Conservation (phyloP, 1,140 invertebrate genomes). For the Aphis gossypii region DNA sequence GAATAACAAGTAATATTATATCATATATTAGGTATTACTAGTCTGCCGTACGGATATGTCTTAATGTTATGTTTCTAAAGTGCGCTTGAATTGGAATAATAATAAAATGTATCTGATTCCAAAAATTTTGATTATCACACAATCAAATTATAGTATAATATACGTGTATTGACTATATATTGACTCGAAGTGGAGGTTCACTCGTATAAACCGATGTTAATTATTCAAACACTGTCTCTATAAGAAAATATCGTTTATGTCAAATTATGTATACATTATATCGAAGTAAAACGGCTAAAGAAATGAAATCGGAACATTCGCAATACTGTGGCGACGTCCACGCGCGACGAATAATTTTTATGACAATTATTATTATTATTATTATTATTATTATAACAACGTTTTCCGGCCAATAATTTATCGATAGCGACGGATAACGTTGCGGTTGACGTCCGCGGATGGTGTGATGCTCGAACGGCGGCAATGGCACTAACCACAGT, state of each 20-base stretch:
- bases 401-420: background rate
- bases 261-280: background rate
- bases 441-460: background rate
- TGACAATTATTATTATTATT: slow-evolving; percentile 10
- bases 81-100: background rate
- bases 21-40: too few relatives aligned
- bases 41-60: background rate
- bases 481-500: background rate
- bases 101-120: background rate
- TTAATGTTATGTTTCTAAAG: background rate
- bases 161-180: background rate
- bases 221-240: background rate
- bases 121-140: background rate
- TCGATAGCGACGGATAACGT: background rate
- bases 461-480: background rate
- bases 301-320: background rate
- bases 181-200: background rate
- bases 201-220: background rate
- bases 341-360: background rate
- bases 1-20: background rate
- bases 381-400: background rate
- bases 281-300: background rate
- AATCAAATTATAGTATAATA: background rate
- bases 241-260: background rate
- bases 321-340: background rate